Evolutionary conservation across 1,140 invertebrate species (phyloP).

Genomic region (Drosophila sp.): DNA sequence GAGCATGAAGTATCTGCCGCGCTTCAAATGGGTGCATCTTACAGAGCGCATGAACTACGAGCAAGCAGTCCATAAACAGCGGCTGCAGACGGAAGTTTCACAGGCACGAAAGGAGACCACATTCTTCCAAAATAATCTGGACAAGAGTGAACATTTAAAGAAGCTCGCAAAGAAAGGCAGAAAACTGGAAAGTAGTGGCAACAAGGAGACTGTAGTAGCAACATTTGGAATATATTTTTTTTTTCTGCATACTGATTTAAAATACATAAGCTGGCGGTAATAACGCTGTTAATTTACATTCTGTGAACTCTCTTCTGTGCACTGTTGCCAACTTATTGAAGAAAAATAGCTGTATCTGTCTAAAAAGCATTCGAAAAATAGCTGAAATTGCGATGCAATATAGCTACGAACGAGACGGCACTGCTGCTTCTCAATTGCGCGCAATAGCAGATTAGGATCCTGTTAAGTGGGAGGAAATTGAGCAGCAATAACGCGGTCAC

Average conservation of each 20-base stretch:
- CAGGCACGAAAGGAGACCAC: slow-evolving; percentile 95
- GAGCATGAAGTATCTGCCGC: slow-evolving; percentile 97
- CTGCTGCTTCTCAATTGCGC: too few relatives aligned
- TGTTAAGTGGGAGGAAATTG: too few relatives aligned
- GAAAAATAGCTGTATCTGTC: too few relatives aligned
- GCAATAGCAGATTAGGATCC: too few relatives aligned
- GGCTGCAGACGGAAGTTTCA: slow-evolving; percentile 93
- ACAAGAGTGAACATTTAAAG: slow-evolving; percentile 90
- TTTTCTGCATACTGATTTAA: slow-evolving; percentile 30
- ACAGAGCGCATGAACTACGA: slow-evolving; percentile 97
- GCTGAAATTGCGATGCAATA: too few relatives aligned
- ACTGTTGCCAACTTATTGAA: too few relatives aligned
- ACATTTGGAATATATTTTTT: slow-evolving; percentile 11
- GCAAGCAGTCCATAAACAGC: slow-evolving; percentile 93
- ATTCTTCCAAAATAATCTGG: slow-evolving; percentile 93
- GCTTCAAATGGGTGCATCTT: slow-evolving; percentile 98
- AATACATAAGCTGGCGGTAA: slow-evolving; percentile 38
- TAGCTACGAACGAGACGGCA: too few relatives aligned
- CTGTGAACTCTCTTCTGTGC: slow-evolving; percentile 1
- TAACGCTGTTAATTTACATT: slow-evolving; percentile 12
- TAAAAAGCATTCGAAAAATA: too few relatives aligned
- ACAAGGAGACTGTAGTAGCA: neutral
- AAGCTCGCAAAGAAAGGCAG: slow-evolving; percentile 80
- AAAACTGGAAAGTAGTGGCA: slow-evolving; percentile 8
- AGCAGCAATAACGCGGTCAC: too few relatives aligned